These are phyloP conservation scores for Lepidurus arcticus DNA, from an alignment of 1,140 invertebrate genomes.

Conservation along the genomic window DNA sequence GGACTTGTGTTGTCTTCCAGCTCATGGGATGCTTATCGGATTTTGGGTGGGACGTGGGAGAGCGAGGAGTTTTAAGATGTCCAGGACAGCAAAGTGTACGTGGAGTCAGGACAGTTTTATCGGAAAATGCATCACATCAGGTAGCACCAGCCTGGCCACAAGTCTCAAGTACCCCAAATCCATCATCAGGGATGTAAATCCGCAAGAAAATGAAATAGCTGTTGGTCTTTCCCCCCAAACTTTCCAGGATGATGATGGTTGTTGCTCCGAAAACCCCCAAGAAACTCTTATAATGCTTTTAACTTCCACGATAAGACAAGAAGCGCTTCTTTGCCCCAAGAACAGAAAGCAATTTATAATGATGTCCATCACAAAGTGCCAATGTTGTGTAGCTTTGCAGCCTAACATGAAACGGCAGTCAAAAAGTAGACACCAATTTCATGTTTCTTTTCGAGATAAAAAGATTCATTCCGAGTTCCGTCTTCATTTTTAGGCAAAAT, in stretches of 20 bases:
- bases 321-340: no score
- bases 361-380: no score
- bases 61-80: not conserved
- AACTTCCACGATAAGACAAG: no score
- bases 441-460: no score
- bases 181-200: conserved; percentile 13
- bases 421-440: no score
- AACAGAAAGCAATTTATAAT: no score
- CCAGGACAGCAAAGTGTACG: not conserved
- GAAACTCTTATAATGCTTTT: not conserved
- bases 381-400: no score
- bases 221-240: not conserved
- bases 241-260: not conserved
- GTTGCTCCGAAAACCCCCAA: not conserved
- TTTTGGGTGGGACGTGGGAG: not conserved
- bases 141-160: not conserved
- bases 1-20: not conserved
- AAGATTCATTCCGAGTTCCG: no score
- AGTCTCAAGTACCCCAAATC: not conserved
- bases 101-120: not conserved
- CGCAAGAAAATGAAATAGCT: not conserved
- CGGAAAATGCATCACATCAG: conserved; percentile 1
- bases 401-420: no score
- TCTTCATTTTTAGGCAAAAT: not conserved
- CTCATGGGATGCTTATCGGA: not conserved